A percentile compares a stretch with the other conserved stretches of the same genome.
These are phyloP conservation scores for Uria lomvia DNA, from an alignment of 2,113 vertebrate genomes.

Conservation along the genomic window DNA sequence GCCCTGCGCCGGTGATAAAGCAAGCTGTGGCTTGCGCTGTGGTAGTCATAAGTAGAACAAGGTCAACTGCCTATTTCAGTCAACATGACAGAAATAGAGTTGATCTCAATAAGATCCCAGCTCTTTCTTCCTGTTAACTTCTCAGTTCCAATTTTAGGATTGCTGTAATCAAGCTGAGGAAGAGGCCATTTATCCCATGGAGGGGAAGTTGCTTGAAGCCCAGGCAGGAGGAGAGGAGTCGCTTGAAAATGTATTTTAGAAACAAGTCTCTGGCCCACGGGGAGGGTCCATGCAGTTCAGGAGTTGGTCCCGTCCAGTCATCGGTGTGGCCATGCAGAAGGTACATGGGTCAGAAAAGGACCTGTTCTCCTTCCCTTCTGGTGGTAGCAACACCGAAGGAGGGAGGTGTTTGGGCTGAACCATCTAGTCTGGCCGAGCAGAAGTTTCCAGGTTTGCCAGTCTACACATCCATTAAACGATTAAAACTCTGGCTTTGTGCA, in stretches of 20 bases:
- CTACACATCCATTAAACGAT: background rate
- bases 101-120: conserved; percentile 52
- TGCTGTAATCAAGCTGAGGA: conserved; percentile 46
- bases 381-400: background rate
- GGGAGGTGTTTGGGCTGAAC: background rate
- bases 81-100: conserved; percentile 56
- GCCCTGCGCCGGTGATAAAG: background rate
- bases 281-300: background rate
- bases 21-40: background rate
- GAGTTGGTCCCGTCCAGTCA: background rate
- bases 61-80: conserved; percentile 47
- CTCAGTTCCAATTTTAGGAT: conserved; percentile 46
- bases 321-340: background rate
- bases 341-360: background rate
- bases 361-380: background rate
- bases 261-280: background rate
- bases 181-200: background rate
- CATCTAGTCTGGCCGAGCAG: background rate
- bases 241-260: background rate
- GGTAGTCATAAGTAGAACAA: conserved; percentile 40
- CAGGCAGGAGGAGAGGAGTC: background rate
- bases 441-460: background rate
- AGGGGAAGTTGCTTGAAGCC: background rate
- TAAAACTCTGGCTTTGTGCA: background rate
- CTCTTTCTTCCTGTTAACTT: conserved; percentile 50